Evolutionary conservation across 1,140 invertebrate genomes (phyloP).

Genomic region (Triops cancriformis): DNA sequence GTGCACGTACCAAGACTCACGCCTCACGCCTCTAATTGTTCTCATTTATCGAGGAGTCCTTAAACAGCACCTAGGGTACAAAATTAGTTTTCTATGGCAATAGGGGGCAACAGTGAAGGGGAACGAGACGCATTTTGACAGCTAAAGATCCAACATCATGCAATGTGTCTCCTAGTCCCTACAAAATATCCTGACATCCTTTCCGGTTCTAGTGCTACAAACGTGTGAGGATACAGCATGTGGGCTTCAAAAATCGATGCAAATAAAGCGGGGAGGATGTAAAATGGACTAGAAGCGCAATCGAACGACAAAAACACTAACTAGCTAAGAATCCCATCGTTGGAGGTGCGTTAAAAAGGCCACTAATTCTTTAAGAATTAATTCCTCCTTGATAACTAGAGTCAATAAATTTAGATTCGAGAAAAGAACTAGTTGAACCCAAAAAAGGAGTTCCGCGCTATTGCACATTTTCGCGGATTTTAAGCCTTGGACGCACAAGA

Average conservation of each 20-base stretch:
- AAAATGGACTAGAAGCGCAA: not conserved
- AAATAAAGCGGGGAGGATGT: not conserved
- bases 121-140: too few relatives aligned
- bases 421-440: not conserved
- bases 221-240: not conserved
- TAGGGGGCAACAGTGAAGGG: too few relatives aligned
- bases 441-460: not conserved
- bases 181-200: not conserved
- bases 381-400: not conserved
- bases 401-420: not conserved
- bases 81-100: too few relatives aligned
- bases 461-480: too few relatives aligned
- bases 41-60: too few relatives aligned
- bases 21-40: too few relatives aligned
- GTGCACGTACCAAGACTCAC: too few relatives aligned
- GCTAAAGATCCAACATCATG: too few relatives aligned
- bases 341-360: not conserved
- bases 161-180: not conserved
- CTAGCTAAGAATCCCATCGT: not conserved
- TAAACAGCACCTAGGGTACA: too few relatives aligned
- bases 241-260: not conserved
- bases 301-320: conserved; percentile 6
- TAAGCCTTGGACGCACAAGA: too few relatives aligned
- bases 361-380: too few relatives aligned
- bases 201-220: not conserved